These are phyloP conservation scores for Magallana nippona DNA, from an alignment of 2,888 invertebrate species.

Conservation along the genomic window DNA sequence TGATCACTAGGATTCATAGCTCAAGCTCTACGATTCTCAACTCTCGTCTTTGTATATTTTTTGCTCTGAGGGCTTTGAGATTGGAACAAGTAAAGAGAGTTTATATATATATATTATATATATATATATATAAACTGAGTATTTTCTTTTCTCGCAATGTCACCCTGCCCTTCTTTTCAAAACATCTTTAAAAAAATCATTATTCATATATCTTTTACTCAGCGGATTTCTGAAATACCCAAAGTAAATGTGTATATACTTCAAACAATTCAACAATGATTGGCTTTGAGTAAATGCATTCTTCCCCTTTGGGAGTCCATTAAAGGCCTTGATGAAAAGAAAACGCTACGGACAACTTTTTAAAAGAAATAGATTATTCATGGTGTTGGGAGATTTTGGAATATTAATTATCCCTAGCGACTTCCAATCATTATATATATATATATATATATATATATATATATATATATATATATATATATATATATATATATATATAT, in stretches of 20 bases:
- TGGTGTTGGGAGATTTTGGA: background rate
- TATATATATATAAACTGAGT: background rate
- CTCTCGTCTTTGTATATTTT: no score
- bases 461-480: no score
- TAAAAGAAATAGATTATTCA: background rate
- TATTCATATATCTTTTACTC: background rate
- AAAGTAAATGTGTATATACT: slow-evolving; percentile 20
- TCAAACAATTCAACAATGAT: background rate
- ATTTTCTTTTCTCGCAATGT: slow-evolving; percentile 3
- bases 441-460: no score
- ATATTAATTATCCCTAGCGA: slow-evolving; percentile 1
- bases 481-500: no score
- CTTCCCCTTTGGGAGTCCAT: background rate
- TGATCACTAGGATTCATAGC: no score
- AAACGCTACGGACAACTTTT: background rate
- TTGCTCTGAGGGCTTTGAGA: background rate
- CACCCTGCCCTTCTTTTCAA: background rate
- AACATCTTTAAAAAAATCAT: background rate
- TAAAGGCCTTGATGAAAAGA: slow-evolving; percentile 19
- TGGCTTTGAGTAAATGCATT: slow-evolving; percentile 11
- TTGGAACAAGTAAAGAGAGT: background rate
- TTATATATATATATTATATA: no score
- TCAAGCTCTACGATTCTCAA: no score
- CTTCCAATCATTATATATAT: background rate
- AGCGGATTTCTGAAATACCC: background rate